Evolutionary conservation across 2,888 invertebrate species (phyloP), one percentile per base, ranked within the genome.

Genomic region (Idaea biselata): DNA sequence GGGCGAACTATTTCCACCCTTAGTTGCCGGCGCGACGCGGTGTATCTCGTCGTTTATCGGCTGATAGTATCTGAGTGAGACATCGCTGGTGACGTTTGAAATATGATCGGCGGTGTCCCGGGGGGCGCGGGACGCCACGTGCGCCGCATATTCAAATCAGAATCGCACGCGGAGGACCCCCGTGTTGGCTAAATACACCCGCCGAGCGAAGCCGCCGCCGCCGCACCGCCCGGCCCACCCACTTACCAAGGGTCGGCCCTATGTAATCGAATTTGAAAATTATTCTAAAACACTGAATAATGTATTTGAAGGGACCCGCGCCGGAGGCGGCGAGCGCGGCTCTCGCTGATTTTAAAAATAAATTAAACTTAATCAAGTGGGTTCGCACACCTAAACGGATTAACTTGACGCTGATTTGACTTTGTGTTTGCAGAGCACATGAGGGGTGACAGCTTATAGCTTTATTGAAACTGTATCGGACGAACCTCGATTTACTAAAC

Each of bases 261-360:
- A 92, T 92, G 92, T 92, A 92, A 92, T 92, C 92, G 92, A 92
- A 92, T 92, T 92, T 92, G 91, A 92, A 92, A 92, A 92, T 92
- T 92, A 92, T 92, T 92, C 92, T 92, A 92, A 92, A 92, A 92
- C 92, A 92, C 91, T 92, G 91, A 91, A 92, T 92, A 92, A 92
- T 92, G 92, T 91, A 92, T 92, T 89, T 87, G 85, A 76, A 88
- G 90, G 89, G 91, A 88, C 85, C 82, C 76, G 74, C 80, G 89
- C 91, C 89, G 81, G 85, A 85, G 89, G 89, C 89, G 86, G 84
- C 80, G 83, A 78, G 80, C 74, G 74, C 74, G 77, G 79, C 84
- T 78, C 82, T 84, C 83, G 86, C 87, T 89, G 90, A 91, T 91
- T 92, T 92, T 92, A 89, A 86, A 92, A 92, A 91, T 92, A 91